These are phyloP conservation scores for Corythaixoides concolor DNA, from an alignment of 2,113 vertebrate genomes.

Conservation along the genomic window DNA sequence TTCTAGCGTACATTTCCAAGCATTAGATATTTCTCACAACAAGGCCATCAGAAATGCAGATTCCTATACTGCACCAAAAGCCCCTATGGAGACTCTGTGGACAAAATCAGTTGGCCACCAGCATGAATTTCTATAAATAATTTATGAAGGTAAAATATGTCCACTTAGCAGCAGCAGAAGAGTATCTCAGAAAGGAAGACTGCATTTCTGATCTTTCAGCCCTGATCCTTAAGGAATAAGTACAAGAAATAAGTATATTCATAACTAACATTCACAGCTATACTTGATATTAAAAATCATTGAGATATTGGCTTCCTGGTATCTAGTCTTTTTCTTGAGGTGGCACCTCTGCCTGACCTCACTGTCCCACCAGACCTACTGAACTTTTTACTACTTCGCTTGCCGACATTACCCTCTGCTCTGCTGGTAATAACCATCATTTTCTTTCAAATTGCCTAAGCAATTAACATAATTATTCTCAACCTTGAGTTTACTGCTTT, in stretches of 20 bases:
- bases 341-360: not conserved
- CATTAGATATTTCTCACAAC: not conserved
- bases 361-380: not conserved
- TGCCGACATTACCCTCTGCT: not conserved
- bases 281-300: slow-evolving; percentile 8
- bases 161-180: not conserved
- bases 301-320: not conserved
- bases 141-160: not conserved
- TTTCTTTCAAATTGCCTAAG: not conserved
- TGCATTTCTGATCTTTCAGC: not conserved
- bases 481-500: not conserved
- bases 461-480: not conserved
- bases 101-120: not conserved
- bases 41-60: not conserved
- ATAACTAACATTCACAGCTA: not conserved
- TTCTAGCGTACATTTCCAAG: not conserved
- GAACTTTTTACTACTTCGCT: not conserved
- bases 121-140: not conserved
- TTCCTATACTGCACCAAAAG: not conserved
- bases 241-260: not conserved
- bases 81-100: not conserved
- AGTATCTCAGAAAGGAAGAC: not conserved
- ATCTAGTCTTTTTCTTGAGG: not conserved
- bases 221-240: not conserved
- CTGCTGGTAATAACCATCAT: not conserved